Evolutionary conservation across 2,113 vertebrate species (phyloP).

Genomic region (Psophia crepitans): DNA sequence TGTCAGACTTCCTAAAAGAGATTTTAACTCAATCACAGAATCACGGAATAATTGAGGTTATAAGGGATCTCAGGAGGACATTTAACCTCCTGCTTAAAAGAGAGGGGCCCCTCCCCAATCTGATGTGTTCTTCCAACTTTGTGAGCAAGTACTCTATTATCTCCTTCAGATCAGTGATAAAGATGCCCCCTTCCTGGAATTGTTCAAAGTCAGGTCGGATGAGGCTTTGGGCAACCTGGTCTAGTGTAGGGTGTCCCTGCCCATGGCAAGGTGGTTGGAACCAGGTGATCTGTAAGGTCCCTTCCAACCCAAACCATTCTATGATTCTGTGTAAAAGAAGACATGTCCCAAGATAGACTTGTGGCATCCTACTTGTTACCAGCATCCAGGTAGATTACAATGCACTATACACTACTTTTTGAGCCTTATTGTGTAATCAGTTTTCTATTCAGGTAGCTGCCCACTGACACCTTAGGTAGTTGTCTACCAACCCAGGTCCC

Average conservation of each 20-base stretch:
- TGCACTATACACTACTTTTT: background rate
- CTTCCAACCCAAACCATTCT: too few relatives aligned
- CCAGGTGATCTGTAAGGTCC: too few relatives aligned
- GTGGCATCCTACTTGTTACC: background rate
- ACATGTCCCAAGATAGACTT: rapidly evolving
- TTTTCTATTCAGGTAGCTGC: background rate
- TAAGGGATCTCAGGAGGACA: background rate
- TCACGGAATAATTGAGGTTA: background rate
- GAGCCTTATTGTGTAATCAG: background rate
- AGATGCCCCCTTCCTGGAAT: background rate
- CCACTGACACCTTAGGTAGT: too few relatives aligned
- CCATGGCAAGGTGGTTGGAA: too few relatives aligned
- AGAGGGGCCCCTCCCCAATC: rapidly evolving
- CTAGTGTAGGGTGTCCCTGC: too few relatives aligned
- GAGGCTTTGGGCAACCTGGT: too few relatives aligned
- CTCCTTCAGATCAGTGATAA: background rate
- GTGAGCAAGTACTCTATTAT: background rate
- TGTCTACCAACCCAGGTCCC: background rate
- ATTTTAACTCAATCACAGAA: background rate
- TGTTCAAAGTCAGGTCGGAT: too few relatives aligned
- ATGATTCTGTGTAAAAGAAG: background rate
- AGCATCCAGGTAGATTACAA: background rate
- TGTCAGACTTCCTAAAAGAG: background rate
- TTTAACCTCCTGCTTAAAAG: background rate
- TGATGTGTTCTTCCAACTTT: background rate